Evolutionary conservation across 2,888 invertebrate species (phyloP).

Genomic region (Drosophila vallismaia): DNA sequence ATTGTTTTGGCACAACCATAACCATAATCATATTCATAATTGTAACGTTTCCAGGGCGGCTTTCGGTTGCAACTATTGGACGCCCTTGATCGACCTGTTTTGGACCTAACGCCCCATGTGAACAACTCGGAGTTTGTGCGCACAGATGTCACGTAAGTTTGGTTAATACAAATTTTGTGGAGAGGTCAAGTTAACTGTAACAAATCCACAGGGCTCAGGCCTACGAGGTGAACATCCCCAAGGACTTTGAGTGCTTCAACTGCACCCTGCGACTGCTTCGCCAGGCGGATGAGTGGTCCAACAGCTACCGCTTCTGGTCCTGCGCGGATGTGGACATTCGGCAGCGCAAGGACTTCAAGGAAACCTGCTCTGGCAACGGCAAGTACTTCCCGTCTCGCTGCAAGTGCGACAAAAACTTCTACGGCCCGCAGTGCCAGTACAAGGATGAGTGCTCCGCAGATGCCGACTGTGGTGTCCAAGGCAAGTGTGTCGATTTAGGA

Average conservation of each 20-base stretch:
- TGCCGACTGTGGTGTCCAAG: slow-evolving; percentile 93
- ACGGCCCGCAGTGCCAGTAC: slow-evolving; percentile 94
- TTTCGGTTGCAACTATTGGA: slow-evolving; percentile 95
- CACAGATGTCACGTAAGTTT: slow-evolving; percentile 93
- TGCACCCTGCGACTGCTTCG: slow-evolving; percentile 95
- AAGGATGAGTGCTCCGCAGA: slow-evolving; percentile 94
- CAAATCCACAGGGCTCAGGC: slow-evolving; percentile 91
- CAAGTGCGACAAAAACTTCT: slow-evolving; percentile 92
- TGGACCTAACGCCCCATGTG: slow-evolving; percentile 93
- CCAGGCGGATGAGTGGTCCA: slow-evolving; percentile 96
- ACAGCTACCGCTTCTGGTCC: slow-evolving; percentile 95
- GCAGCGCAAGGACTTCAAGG: slow-evolving; percentile 90
- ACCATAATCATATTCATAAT: slow-evolving; percentile 24
- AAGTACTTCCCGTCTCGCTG: slow-evolving; percentile 91
- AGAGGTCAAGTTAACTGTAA: not conserved
- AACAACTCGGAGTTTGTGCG: slow-evolving; percentile 92
- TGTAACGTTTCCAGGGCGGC: slow-evolving; percentile 90
- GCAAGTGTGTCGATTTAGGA: slow-evolving; percentile 92
- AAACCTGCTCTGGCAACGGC: slow-evolving; percentile 94
- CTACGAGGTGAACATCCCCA: slow-evolving; percentile 91
- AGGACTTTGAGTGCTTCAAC: slow-evolving; percentile 92
- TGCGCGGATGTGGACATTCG: slow-evolving; percentile 97
- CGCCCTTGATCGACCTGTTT: slow-evolving; percentile 91
- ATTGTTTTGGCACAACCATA: slow-evolving; percentile 53
- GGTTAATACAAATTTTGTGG: not conserved